These are phyloP conservation scores for Oryctes rhinoceros DNA, from an alignment of 1,140 invertebrate genomes.

Conservation along the genomic window DNA sequence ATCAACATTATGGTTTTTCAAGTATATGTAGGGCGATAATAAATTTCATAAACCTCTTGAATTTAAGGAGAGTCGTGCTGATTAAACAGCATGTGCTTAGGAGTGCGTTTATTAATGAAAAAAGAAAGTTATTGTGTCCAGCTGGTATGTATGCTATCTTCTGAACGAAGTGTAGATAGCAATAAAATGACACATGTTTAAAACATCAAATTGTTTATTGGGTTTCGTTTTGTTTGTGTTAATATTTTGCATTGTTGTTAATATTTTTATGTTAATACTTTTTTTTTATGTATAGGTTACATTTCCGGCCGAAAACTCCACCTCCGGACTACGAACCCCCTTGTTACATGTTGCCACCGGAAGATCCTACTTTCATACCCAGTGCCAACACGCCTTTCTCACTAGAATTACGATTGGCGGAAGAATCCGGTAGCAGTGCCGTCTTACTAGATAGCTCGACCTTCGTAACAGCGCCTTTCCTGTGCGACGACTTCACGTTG, in stretches of 20 bases:
- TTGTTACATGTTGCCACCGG: slow-evolving; percentile 51
- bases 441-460: slow-evolving; percentile 58
- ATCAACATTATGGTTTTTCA: no score
- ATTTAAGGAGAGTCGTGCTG: no score
- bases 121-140: no score
- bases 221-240: neutral
- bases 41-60: no score
- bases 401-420: slow-evolving; percentile 64
- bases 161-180: no score
- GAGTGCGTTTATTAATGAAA: no score
- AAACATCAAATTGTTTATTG: no score
- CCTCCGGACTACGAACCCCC: slow-evolving; percentile 60
- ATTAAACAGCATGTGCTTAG: no score
- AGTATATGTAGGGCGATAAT: no score
- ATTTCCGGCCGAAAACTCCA: slow-evolving; percentile 79
- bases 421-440: slow-evolving; percentile 48
- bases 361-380: slow-evolving; percentile 61
- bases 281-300: slow-evolving; percentile 66
- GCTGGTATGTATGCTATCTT: no score
- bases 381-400: slow-evolving; percentile 66
- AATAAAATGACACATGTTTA: no score
- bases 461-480: slow-evolving; percentile 64
- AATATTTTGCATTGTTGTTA: no score
- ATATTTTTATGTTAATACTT: neutral
- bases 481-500: slow-evolving; percentile 60